A percentile compares a stretch with the other conserved stretches of the same genome.
Evolutionary conservation across 2,113 vertebrate genomes (phyloP).

Genomic region (Bettongia penicillata): DNA sequence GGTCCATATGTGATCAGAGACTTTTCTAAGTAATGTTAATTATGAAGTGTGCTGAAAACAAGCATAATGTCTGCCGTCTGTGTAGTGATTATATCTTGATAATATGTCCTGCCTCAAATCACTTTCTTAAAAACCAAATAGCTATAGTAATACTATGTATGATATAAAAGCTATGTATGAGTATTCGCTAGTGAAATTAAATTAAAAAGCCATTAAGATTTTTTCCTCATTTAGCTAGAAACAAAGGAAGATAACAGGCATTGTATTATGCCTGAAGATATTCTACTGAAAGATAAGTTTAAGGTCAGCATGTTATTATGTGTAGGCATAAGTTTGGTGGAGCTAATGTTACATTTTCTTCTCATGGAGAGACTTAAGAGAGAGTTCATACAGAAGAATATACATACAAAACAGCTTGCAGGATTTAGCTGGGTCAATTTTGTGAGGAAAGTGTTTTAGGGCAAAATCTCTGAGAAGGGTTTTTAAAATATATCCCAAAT

Average conservation of each 20-base stretch:
- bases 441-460: conserved; percentile 13
- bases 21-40: conserved; percentile 41
- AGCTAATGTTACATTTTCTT: background rate
- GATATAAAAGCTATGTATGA: background rate
- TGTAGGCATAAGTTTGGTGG: background rate
- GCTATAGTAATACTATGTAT: background rate
- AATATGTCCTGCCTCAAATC: background rate
- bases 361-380: conserved; percentile 19
- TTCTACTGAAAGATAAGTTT: background rate
- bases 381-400: background rate
- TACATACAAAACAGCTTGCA: background rate
- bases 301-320: conserved; percentile 13
- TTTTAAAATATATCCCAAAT: conserved; percentile 2
- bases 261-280: conserved; percentile 43
- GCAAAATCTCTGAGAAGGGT: background rate
- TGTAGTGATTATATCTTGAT: conserved; percentile 11
- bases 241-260: conserved; percentile 36
- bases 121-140: conserved; percentile 49
- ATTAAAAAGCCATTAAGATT: conserved; percentile 9
- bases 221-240: background rate
- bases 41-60: background rate
- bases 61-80: background rate
- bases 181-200: conserved; percentile 30
- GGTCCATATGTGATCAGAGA: background rate
- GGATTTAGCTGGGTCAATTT: conserved; percentile 16